These are phyloP conservation scores for Dinothrombium tinctorium DNA, from an alignment of 1,140 invertebrate genomes.

Conservation along the genomic window DNA sequence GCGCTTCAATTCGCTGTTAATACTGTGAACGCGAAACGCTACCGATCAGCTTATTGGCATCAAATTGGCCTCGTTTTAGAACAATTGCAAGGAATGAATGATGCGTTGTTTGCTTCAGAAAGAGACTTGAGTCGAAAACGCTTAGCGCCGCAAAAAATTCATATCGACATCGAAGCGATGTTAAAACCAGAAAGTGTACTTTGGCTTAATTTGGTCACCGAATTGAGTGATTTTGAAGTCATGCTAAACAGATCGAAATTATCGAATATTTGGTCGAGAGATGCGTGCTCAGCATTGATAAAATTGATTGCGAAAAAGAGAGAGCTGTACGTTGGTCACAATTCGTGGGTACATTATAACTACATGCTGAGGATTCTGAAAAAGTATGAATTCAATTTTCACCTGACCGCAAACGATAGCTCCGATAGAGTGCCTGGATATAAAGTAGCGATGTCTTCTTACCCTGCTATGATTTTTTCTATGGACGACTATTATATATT, in stretches of 20 bases:
- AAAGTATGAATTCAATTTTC: conserved; percentile 21
- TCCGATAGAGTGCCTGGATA: not conserved
- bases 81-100: conserved; percentile 25
- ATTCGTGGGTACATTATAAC: conserved; percentile 21
- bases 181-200: too few relatives aligned
- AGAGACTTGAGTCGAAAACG: not conserved
- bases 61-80: conserved; percentile 33
- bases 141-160: not conserved
- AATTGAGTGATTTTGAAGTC: conserved; percentile 4
- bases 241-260: conserved; percentile 1
- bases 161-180: too few relatives aligned
- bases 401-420: conserved; percentile 12
- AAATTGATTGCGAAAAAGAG: conserved; percentile 24
- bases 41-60: conserved; percentile 46
- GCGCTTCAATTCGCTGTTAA: conserved; percentile 35
- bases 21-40: conserved; percentile 25
- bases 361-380: conserved; percentile 22
- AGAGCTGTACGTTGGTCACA: conserved; percentile 10
- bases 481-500: conserved; percentile 23
- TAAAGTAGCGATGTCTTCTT: conserved; percentile 7
- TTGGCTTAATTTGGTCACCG: conserved; percentile 2
- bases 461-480: conserved; percentile 20
- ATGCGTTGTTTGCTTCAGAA: not conserved
- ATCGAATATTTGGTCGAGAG: conserved; percentile 19
- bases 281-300: conserved; percentile 34